Percentiles rank a stretch among this genome's conserved stretches.
Evolutionary conservation across 2,888 invertebrate genomes (phyloP).

Genomic region (Aspidiotus destructor): DNA sequence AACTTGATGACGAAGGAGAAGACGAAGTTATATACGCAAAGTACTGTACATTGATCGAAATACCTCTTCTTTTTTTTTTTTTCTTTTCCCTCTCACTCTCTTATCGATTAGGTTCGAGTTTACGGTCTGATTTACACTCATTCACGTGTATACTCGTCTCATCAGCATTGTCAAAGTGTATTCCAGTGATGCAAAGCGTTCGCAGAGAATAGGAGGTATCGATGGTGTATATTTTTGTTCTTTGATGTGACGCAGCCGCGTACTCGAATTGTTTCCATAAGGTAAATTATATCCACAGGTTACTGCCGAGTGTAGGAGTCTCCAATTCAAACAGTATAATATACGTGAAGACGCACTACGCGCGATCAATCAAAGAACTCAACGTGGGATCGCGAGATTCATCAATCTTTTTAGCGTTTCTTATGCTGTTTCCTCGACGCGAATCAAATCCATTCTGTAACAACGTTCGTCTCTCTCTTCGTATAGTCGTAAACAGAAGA

Average conservation of each 20-base stretch:
- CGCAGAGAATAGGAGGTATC: not conserved
- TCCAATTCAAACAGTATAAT: too few relatives aligned
- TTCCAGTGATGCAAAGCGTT: not conserved
- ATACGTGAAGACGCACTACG: too few relatives aligned
- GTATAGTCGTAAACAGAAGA: too few relatives aligned
- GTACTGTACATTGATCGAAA: slow-evolving; percentile 23
- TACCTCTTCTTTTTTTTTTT: slow-evolving; percentile 5
- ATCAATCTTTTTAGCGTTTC: too few relatives aligned
- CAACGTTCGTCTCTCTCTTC: too few relatives aligned
- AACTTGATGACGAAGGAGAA: slow-evolving; percentile 9
- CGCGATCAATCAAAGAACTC: too few relatives aligned
- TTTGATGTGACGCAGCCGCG: not conserved
- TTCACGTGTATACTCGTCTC: slow-evolving; percentile 7
- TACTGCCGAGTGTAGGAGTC: too few relatives aligned
- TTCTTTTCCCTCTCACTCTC: not conserved
- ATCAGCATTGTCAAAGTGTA: not conserved
- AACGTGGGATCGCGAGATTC: too few relatives aligned
- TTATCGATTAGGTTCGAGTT: slow-evolving; percentile 25
- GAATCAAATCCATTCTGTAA: too few relatives aligned
- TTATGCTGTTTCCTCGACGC: too few relatives aligned
- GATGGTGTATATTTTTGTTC: not conserved
- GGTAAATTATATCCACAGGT: too few relatives aligned
- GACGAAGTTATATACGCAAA: not conserved
- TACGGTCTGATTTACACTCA: slow-evolving; percentile 26
- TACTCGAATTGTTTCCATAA: not conserved